Percentiles rank a stretch among this genome's conserved stretches.
These are phyloP conservation scores for Lanistes nyassanus DNA, from an alignment of 1,140 invertebrate species.

Conservation along the genomic window DNA sequence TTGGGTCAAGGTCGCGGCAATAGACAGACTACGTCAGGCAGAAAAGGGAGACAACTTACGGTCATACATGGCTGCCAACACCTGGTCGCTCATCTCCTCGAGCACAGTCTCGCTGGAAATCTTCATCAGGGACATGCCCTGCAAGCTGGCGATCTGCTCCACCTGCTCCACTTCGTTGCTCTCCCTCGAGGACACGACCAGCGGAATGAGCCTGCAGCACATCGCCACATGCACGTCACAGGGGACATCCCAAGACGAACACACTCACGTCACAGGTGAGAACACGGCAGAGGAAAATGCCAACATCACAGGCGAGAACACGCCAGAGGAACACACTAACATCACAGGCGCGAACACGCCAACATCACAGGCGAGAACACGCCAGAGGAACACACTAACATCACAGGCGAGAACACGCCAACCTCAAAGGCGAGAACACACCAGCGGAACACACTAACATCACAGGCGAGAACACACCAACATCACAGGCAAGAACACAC, in stretches of 20 bases:
- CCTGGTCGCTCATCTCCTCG: constrained; percentile 42
- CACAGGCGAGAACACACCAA: too few relatives aligned
- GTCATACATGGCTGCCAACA: constrained; percentile 48
- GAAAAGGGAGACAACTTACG: constrained; percentile 35
- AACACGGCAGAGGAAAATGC: too few relatives aligned
- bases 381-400: too few relatives aligned
- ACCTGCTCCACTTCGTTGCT: constrained; percentile 50
- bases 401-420: too few relatives aligned
- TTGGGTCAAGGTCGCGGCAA: too few relatives aligned
- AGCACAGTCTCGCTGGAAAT: constrained; percentile 40
- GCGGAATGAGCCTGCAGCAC: constrained; percentile 44
- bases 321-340: not conserved
- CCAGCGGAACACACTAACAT: too few relatives aligned
- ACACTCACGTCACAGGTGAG: too few relatives aligned
- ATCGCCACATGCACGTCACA: not conserved
- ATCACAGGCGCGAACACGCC: too few relatives aligned
- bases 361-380: too few relatives aligned
- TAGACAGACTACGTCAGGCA: too few relatives aligned
- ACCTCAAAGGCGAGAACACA: too few relatives aligned
- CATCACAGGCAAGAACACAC: too few relatives aligned
- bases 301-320: not conserved
- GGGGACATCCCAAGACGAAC: not conserved
- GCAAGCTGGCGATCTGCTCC: constrained; percentile 50
- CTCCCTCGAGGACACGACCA: constrained; percentile 48
- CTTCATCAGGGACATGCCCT: constrained; percentile 47